A percentile compares a stretch with the other conserved stretches of the same genome.
These are phyloP conservation scores for Stomorhina lunata DNA, from an alignment of 2,888 invertebrate genomes.

Conservation along the genomic window DNA sequence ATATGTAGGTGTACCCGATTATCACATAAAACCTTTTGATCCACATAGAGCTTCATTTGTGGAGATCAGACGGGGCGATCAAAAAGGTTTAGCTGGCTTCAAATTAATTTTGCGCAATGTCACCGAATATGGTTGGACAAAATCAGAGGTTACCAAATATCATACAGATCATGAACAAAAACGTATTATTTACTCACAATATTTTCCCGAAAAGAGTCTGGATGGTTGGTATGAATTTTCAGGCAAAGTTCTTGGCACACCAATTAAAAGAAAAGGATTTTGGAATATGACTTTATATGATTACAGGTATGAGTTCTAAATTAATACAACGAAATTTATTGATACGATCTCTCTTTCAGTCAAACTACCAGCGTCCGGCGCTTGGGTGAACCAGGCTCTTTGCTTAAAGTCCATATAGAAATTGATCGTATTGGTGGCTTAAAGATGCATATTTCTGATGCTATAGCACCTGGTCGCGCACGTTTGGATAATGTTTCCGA, in stretches of 20 bases:
- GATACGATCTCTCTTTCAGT: too few species aligned
- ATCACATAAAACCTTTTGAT: conserved; percentile 88
- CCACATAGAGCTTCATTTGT: conserved; percentile 87
- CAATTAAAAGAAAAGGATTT: conserved; percentile 84
- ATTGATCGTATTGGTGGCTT: conserved; percentile 88
- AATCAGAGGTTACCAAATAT: conserved; percentile 88
- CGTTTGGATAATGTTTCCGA: conserved; percentile 85
- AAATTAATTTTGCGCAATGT: conserved; percentile 87
- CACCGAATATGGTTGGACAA: conserved; percentile 88
- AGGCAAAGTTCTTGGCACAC: conserved; percentile 84
- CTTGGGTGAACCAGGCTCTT: conserved; percentile 78
- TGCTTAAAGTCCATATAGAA: conserved; percentile 85
- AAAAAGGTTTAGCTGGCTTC: conserved; percentile 84
- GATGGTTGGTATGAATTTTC: conserved; percentile 85
- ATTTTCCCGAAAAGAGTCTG: conserved; percentile 89
- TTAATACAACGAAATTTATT: too few species aligned
- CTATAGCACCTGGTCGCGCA: conserved; percentile 83
- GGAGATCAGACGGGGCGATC: conserved; percentile 83
- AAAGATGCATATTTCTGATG: conserved; percentile 88
- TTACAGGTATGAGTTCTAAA: conserved; percentile 81
- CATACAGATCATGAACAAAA: conserved; percentile 85
- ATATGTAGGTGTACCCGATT: conserved; percentile 87
- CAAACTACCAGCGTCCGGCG: conserved; percentile 81
- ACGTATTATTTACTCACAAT: conserved; percentile 87
- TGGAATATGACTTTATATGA: conserved; percentile 89